phyloP scores from a whole-genome alignment of 2,113 vertebrate genomes.

The Antechinus stuartii region DNA sequence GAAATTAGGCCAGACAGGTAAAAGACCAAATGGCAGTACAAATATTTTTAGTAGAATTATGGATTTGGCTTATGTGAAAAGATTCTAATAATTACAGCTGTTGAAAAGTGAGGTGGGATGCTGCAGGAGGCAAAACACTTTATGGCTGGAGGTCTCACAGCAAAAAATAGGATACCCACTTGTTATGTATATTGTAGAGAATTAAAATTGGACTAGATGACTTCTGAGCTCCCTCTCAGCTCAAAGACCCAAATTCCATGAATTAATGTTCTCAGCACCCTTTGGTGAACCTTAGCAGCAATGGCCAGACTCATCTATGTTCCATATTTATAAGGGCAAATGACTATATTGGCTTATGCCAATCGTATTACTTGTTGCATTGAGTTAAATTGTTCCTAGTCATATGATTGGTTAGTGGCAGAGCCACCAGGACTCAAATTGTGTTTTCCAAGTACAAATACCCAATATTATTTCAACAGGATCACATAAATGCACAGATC shows the following conservation, averaged over 20 bases:
- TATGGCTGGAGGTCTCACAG: neutral
- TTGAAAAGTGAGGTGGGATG: neutral
- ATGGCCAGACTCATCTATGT: neutral
- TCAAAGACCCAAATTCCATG: neutral
- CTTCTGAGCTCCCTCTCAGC: neutral
- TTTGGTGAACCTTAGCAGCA: neutral
- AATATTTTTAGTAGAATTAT: neutral
- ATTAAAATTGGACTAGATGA: neutral
- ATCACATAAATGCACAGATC: neutral
- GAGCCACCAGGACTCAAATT: neutral
- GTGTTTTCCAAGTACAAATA: neutral
- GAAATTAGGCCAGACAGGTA: neutral
- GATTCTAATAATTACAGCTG: neutral
- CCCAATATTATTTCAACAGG: neutral
- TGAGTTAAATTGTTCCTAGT: neutral
- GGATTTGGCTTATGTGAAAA: neutral
- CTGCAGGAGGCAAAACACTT: neutral
- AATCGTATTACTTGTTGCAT: neutral
- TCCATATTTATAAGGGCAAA: neutral
- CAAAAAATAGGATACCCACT: neutral
- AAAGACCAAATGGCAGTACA: neutral
- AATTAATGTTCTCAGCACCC: neutral
- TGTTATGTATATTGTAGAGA: neutral
- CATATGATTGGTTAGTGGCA: neutral
- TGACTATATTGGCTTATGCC: neutral